A percentile compares a stretch with the other conserved stretches of the same genome.
Conservation (phyloP, 2,113 vertebrate genomes). For the Salvator merianae region DNA sequence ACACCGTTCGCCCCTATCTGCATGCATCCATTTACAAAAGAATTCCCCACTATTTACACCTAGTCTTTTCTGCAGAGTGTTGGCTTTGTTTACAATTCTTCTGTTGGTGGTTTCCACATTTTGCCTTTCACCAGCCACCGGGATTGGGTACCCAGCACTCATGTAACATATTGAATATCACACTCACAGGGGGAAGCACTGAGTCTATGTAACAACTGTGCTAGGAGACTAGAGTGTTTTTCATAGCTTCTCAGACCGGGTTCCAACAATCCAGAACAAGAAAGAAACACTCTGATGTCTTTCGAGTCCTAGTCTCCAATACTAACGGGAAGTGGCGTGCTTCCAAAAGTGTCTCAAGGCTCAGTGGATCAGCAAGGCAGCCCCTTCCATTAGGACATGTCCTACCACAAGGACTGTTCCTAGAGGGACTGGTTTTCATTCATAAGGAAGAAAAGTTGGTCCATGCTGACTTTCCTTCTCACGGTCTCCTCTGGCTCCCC, state of each 20-base stretch:
- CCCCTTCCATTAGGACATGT: neutral
- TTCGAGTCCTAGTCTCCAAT: neutral
- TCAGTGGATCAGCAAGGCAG: neutral
- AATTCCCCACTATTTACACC: neutral
- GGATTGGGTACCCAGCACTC: neutral
- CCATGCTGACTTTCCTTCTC: neutral
- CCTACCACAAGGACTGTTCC: neutral
- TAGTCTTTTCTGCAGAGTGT: no score
- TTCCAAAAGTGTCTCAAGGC: neutral
- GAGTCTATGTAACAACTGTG: neutral
- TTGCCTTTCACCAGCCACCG: neutral
- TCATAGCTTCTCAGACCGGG: neutral
- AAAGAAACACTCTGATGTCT: neutral
- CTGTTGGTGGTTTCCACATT: neutral
- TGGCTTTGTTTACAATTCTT: neutral
- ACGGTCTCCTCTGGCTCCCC: fast-evolving
- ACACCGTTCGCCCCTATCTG: neutral
- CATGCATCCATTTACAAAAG: neutral
- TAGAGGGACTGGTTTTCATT: neutral
- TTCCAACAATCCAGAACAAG: neutral
- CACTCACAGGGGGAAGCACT: neutral
- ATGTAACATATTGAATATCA: neutral
- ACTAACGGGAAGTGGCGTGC: neutral
- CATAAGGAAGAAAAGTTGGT: neutral
- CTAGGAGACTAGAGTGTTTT: neutral